Base-by-base conservation (phyloP, 2,113 vertebrate species). In the Oreochromis niloticus region DNA sequence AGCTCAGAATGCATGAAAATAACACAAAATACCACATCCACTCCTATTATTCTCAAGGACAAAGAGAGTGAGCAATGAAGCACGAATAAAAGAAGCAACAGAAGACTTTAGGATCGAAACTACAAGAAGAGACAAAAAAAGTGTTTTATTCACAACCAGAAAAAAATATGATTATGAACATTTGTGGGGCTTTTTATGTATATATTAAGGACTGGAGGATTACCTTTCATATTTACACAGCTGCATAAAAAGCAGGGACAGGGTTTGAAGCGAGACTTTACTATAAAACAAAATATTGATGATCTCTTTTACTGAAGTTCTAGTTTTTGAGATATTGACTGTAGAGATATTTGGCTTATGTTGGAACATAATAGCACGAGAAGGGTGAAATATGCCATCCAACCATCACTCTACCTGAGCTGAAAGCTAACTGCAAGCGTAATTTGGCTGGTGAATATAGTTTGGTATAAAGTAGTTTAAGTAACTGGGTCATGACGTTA, bases 21-120 rank as follows among this genome's bases (percentile, higher is more conserved):
- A 91, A 92, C 83, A 89, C 17, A 90, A 89, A 92, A 92, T 81
- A 85, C 17, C 89, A 90, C 57, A 84, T 90, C 56, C 68, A 81
- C 46, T 82, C n/a, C 85, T 78, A 91, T 94, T 93, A 87, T 92
- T 86, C 57, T 75, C 56, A 81, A 48, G 91, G 90, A 91, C 87
- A 93, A 92, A 85, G 54, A 80, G 61, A 90, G 80, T 6, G 63
- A 85, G 89, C 75, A 50, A 8, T 41, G 59, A 86, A 34, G 19
- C 32, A 81, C 32, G 41, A 81, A 91, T 68, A 81, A 82, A 59
- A 43, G 13, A 22, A 17, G 17, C 39, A 87, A 87, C 50, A 88
- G 81, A 89, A 87, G 71, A 66, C 14, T 27, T 81, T 9, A 85
- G 17, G 84, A 91, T 16, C 24, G 55, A 71, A 83, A 83, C 66